Conservation (phyloP, 2,888 invertebrate genomes). For the Papilio protenor region DNA sequence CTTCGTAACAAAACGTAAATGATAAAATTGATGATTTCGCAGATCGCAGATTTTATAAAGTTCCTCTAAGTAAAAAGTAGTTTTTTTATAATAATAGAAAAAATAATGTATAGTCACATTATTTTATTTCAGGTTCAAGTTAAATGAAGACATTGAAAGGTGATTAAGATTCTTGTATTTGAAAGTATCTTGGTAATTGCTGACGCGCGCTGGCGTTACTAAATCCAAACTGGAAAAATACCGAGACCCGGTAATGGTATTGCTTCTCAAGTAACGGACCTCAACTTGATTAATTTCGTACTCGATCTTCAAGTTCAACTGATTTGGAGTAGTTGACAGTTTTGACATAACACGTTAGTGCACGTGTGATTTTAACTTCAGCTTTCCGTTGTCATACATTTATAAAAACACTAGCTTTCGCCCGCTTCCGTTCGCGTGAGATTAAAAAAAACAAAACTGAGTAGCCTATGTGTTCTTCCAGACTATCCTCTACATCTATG, state of each 20-base stretch:
- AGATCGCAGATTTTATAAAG: too few species aligned
- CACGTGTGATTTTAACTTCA: slow-evolving; percentile 9
- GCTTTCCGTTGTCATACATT: not conserved
- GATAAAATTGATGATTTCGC: too few species aligned
- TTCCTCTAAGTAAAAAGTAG: too few species aligned
- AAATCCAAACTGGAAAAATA: slow-evolving; percentile 63
- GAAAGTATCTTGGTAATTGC: slow-evolving; percentile 20
- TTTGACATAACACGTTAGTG: not conserved
- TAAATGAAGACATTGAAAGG: not conserved
- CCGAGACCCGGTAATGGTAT: slow-evolving; percentile 58
- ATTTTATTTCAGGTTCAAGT: not conserved
- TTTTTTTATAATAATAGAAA: not conserved
- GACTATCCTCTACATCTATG: too few species aligned
- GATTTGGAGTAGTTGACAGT: slow-evolving; percentile 42
- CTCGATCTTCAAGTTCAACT: slow-evolving; percentile 59
- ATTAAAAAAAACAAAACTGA: too few species aligned
- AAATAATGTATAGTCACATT: not conserved
- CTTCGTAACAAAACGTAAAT: too few species aligned
- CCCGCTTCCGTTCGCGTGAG: too few species aligned
- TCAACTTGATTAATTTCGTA: slow-evolving; percentile 63
- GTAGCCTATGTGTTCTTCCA: too few species aligned
- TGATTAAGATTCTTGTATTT: not conserved
- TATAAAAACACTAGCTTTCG: too few species aligned
- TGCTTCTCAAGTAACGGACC: slow-evolving; percentile 64
- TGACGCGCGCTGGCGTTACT: slow-evolving; percentile 40